Base-by-base conservation (phyloP, 2,888 invertebrate genomes). In the Luffia ferchaultella region DNA sequence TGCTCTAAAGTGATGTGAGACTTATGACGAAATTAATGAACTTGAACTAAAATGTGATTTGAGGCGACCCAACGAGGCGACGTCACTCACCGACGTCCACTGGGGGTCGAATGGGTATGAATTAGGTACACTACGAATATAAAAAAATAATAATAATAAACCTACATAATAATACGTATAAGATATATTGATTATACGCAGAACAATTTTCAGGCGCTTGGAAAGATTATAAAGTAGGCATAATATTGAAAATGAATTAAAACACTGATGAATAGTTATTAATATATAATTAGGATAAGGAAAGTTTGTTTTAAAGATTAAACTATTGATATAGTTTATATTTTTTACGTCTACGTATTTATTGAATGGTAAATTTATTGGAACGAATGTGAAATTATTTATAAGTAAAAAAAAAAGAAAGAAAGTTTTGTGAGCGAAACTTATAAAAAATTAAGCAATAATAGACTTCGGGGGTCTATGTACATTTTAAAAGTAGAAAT, bases 321-420 rank as follows among this genome's bases (percentile, higher is more conserved):
- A 83, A 83, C 83, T 83, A 83, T 83, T 76, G 75, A 83, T 80
- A 83, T 83, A 83, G 83, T 83, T 83, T 83, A 83, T 83, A 83
- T 83, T 83, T 83, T 83, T 82, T 83, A 83, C 83, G 76, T 83
- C 79, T 83, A 82, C 76, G 82, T 83, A 83, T 82, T 83, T 83
- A 83, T 83, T 82, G 82, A 82, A 79, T 75, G 80, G 78, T 82
- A 82, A 83, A 78, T 76, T 83, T 82, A 82, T 83, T 73, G 80
- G 79, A 78, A 76, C 70, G 76, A 69, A 75, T 75, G 75, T 82
- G 82, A 82, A 79, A 82, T 79, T 82, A 82, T 80, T 79, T 79
- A 79, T 82, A 82, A 70, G 82, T 76, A 12, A 30, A 30, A 30
- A 30, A 7, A 30, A 3, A 30, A 30, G 12, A 30, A 30, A 71